A percentile compares a stretch with the other conserved stretches of the same genome.
phyloP scores from a whole-genome alignment of 2,797 vertebrate species.

The Emys orbicularis region DNA sequence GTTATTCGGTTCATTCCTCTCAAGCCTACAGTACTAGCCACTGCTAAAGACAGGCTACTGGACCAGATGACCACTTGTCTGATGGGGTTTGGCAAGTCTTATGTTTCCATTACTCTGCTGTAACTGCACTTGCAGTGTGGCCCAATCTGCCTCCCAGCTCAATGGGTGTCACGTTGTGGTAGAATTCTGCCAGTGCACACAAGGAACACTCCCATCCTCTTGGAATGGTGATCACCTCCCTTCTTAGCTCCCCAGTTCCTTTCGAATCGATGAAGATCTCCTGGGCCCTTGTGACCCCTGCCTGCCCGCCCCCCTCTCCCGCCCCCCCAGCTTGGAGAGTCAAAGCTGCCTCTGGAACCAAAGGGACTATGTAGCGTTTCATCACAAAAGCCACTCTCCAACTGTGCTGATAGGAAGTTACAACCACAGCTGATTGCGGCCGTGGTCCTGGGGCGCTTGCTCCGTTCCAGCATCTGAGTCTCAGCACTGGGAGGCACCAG shows the following conservation, averaged over 20 bases:
- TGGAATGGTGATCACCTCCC: not conserved
- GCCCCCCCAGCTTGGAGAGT: not conserved
- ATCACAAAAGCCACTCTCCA: not conserved
- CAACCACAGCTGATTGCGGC: constrained; percentile 9
- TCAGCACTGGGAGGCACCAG: constrained; percentile 26
- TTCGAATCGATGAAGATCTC: not conserved
- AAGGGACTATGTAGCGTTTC: not conserved
- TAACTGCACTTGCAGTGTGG: rapidly evolving
- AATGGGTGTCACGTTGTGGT: not conserved
- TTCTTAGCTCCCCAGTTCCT: not conserved
- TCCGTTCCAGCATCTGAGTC: not conserved
- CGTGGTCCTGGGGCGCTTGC: not conserved
- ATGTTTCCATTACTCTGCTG: rapidly evolving
- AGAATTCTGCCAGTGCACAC: not conserved
- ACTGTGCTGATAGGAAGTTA: not conserved
- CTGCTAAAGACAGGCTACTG: not conserved
- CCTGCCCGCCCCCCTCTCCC: not conserved
- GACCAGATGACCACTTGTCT: too few relatives aligned
- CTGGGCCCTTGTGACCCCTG: not conserved
- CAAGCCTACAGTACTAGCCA: not conserved
- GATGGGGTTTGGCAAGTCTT: rapidly evolving
- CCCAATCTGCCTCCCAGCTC: not conserved
- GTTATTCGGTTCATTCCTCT: not conserved
- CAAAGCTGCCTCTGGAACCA: not conserved
- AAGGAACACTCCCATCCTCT: not conserved